phyloP scores from a whole-genome alignment of 1,140 invertebrate genomes.

The Diploscapter pachys region DNA sequence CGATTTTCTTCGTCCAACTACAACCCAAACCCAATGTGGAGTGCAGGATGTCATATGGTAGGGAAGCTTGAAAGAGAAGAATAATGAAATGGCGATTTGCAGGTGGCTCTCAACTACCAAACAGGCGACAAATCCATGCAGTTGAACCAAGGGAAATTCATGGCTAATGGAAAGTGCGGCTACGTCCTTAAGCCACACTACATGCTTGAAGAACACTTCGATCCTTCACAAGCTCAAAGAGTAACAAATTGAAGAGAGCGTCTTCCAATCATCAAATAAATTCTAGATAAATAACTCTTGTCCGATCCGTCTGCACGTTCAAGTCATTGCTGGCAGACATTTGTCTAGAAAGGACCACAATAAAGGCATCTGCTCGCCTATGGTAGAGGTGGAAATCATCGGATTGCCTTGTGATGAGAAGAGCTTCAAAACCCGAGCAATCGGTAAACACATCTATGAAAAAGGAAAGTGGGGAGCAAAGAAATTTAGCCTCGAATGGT shows the following conservation, averaged over 20 bases:
- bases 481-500: conserved; percentile 81
- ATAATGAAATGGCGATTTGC: not conserved
- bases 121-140: conserved; percentile 56
- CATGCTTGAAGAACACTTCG: conserved; percentile 80
- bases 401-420: conserved; percentile 83
- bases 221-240: conserved; percentile 61
- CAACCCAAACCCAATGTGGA: conserved; percentile 90
- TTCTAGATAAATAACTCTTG: conserved; percentile 19
- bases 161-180: conserved; percentile 69
- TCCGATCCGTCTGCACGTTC: conserved; percentile 46
- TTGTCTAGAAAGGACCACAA: conserved; percentile 75
- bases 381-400: conserved; percentile 86
- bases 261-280: not conserved
- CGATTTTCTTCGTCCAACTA: conserved; percentile 95
- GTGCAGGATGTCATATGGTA: conserved; percentile 90
- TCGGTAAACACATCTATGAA: conserved; percentile 66
- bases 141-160: conserved; percentile 54
- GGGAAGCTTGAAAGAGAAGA: not conserved
- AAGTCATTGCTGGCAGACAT: conserved; percentile 84
- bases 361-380: conserved; percentile 82
- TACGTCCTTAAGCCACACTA: conserved; percentile 89
- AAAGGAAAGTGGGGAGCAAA: not conserved
- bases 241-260: not conserved
- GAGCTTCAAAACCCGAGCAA: conserved; percentile 79
- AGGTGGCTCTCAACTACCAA: conserved; percentile 56